phyloP scores from a whole-genome alignment of 2,113 vertebrate species.

The Laticauda colubrina region DNA sequence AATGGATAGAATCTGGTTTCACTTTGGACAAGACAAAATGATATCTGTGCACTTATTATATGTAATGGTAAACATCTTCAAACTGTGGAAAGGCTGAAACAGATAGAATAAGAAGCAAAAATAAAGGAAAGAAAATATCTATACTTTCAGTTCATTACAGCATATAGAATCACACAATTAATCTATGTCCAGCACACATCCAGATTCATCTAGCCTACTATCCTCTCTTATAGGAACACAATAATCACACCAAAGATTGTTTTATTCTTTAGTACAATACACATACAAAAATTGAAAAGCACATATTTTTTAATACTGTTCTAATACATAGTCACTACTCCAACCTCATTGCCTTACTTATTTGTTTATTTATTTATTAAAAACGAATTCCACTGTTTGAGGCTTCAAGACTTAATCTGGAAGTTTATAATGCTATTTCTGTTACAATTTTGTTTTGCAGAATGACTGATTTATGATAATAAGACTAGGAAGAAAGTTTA shows the following conservation, averaged over 20 bases:
- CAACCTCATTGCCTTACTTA: not conserved
- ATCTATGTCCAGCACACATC: not conserved
- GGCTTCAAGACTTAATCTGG: not conserved
- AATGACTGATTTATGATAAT: not conserved
- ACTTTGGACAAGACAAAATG: not conserved
- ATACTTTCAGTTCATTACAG: not conserved
- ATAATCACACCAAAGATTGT: not conserved
- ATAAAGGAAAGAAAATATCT: not conserved
- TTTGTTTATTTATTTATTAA: not conserved
- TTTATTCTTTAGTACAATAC: not conserved
- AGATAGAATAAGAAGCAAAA: not conserved
- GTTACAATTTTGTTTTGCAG: not conserved
- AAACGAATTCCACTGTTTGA: not conserved
- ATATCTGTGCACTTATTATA: not conserved
- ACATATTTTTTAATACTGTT: not conserved
- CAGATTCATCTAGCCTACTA: not conserved
- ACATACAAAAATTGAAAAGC: not conserved
- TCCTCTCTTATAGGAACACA: not conserved
- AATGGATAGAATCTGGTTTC: conserved; percentile 1
- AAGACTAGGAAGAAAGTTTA: not conserved
- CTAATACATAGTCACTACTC: not conserved
- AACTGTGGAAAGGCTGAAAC: not conserved
- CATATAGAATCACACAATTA: not conserved
- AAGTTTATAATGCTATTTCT: not conserved
- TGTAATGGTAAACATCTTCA: not conserved